A percentile compares a stretch with the other conserved stretches of the same genome.
These are phyloP conservation scores for Ictidomys tridecemlineatus DNA, from an alignment of 2,113 vertebrate species.

Conservation along the genomic window DNA sequence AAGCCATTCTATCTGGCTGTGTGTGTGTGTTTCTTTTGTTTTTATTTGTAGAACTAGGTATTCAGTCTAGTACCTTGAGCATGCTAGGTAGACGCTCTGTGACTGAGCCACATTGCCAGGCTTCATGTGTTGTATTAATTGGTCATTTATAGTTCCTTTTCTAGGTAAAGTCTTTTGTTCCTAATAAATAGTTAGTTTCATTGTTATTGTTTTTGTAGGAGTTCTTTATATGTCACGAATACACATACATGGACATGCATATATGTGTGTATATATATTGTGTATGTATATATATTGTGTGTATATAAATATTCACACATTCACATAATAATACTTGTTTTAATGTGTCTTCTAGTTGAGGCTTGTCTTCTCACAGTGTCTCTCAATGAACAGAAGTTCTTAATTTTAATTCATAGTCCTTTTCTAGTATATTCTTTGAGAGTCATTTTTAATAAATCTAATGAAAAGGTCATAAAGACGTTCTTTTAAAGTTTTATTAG, in stretches of 20 bases:
- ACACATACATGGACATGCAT: no score
- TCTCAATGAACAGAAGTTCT: constrained; percentile 1
- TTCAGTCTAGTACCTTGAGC: no score
- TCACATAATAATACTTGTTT: background rate
- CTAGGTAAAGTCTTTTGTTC: background rate
- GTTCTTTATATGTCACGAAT: background rate
- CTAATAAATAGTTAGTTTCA: background rate
- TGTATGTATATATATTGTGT: no score
- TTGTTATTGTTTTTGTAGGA: background rate
- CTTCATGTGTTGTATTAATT: constrained; percentile 21
- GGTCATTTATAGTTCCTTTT: background rate
- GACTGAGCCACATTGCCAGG: no score
- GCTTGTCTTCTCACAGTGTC: background rate
- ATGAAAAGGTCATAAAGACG: background rate
- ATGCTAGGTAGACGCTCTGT: no score
- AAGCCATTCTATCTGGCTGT: no score
- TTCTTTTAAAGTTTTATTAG: background rate
- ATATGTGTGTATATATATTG: no score
- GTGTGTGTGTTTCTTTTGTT: no score
- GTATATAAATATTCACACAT: no score
- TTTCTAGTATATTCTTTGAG: background rate
- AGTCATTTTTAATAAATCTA: background rate
- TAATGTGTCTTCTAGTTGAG: background rate
- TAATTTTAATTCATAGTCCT: constrained; percentile 41
- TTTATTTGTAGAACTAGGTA: no score